Base-by-base conservation (phyloP, 2,888 invertebrate species). In the Eupsilia transversa region DNA sequence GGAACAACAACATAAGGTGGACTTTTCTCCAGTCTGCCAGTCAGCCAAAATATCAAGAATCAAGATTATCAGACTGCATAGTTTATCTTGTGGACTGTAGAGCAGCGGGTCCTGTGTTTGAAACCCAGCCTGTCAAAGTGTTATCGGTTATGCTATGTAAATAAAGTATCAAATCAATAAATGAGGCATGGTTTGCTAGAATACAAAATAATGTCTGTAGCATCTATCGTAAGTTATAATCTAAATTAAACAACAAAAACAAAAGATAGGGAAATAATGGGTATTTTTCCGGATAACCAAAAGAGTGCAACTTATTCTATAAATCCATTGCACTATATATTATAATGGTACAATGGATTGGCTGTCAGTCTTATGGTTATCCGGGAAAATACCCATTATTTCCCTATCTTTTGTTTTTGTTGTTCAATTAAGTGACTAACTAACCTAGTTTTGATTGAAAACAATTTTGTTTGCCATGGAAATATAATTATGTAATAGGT, bases 361-460 rank as follows among this genome's bases (percentile, higher is more conserved):
- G n/a, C n/a, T n/a, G n/a, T n/a, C 5, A 67, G 27, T 65, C 27
- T 33, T 56, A 33, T 56, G 20, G 9, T 43, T 52, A 52, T 30
- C 14, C 20, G 14, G 54, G 33, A 27, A 27, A 66, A 41, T 23
- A 41, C 4, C 5, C 30, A 17, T 23, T 35, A 27, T 63, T 38
- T 63, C 46, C 35, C 23, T 41, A 23, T 49, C 2, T 20, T 41
- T 67, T 54, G 43, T 35, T 76, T 35, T 68, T 33, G 23, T 43
- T 35, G 23, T 54, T 60, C 10, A 14, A 52, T 38, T 52, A 10
- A 30, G 5, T 46, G 43, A 52, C 52, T n/a, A 76, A 76, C 1
- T 14, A 10, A n/a, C 20, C 14, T 10, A 20, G 77, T 66, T 70
- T 70, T 38, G 17, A 12, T 54, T 46, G 10, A 43, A 69, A 70